Conservation (phyloP, 1,140 invertebrate genomes). For the Acyrthosiphon pisum region DNA sequence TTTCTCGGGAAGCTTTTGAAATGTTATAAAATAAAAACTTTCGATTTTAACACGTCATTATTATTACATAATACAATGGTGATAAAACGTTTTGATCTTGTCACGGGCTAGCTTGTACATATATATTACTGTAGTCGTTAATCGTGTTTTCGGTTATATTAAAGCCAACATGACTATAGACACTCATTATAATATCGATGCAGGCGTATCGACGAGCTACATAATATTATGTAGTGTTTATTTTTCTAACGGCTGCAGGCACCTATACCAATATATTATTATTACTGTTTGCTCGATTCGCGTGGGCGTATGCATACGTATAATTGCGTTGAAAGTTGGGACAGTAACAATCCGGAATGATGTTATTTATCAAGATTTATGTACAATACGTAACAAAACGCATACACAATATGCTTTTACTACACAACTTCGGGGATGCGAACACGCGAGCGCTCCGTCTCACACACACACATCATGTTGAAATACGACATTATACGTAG, state of each 20-base stretch:
- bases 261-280: background rate
- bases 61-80: too few relatives aligned
- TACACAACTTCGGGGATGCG: background rate
- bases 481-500: background rate
- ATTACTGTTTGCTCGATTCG: background rate
- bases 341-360: background rate
- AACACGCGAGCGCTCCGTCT: background rate
- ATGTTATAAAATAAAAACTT: background rate
- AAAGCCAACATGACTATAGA: background rate
- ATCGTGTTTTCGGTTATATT: background rate
- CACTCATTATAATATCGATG: background rate
- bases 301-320: background rate
- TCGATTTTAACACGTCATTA: background rate
- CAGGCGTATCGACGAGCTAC: background rate
- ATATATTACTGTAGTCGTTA: background rate
- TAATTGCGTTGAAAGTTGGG: constrained; percentile 15
- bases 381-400: constrained; percentile 16
- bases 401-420: background rate
- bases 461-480: background rate
- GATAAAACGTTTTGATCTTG: background rate
- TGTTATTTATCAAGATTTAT: constrained; percentile 27
- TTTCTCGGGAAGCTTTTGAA: background rate
- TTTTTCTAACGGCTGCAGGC: background rate
- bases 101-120: background rate
- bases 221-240: background rate